Evolutionary conservation across 2,113 vertebrate species (phyloP).

Genomic region (Epinephelus lanceolatus): DNA sequence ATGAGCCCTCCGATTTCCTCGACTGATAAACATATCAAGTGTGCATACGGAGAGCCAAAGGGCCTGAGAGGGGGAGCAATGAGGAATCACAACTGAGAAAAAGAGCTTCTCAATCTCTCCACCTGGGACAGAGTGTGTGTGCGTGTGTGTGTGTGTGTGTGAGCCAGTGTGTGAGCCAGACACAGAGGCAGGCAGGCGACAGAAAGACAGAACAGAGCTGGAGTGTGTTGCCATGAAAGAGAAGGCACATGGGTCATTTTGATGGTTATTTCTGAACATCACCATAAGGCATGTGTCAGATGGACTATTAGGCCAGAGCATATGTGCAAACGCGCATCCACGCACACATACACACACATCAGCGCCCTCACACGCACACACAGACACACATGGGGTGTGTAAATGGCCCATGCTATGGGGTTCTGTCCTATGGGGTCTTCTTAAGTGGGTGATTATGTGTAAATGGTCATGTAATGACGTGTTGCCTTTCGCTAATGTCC

Average conservation of each 20-base stretch:
- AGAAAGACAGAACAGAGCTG: conserved; percentile 6
- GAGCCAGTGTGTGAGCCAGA: not conserved
- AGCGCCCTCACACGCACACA: conserved; percentile 6
- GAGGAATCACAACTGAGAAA: not conserved
- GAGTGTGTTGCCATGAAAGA: conserved; percentile 44
- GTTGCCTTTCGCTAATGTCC: conserved; percentile 76
- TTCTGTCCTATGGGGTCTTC: conserved; percentile 71
- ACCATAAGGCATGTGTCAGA: conserved; percentile 73
- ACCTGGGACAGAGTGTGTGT: conserved; percentile 24
- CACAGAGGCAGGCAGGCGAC: not conserved
- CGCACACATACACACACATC: conserved; percentile 15
- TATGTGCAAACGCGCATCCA: conserved; percentile 51
- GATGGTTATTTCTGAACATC: conserved; percentile 71
- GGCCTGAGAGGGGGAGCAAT: not conserved
- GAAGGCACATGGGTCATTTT: conserved; percentile 60
- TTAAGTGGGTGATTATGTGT: conserved; percentile 79
- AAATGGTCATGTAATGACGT: conserved; percentile 80
- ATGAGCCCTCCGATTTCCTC: not conserved
- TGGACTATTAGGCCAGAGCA: conserved; percentile 72
- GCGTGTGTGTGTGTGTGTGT: not conserved
- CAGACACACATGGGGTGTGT: conserved; percentile 40
- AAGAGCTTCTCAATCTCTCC: conserved; percentile 29
- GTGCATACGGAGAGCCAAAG: conserved; percentile 9
- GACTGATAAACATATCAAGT: conserved; percentile 8
- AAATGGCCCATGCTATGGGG: conserved; percentile 69